Conservation (phyloP, 2,113 vertebrate species). For the Ariopsis seemanni region DNA sequence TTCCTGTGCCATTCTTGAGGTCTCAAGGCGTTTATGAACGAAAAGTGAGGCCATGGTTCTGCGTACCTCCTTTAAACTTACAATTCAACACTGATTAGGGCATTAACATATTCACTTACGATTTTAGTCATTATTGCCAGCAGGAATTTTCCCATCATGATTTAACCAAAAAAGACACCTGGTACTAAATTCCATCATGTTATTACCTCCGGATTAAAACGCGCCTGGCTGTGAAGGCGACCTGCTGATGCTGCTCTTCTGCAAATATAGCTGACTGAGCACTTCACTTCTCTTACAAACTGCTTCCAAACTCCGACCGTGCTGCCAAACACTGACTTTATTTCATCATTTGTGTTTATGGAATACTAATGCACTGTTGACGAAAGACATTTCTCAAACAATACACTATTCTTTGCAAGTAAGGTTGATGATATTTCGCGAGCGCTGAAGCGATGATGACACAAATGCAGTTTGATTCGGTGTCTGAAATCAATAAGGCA, state of each 20-base stretch:
- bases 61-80: too few relatives aligned
- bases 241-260: not conserved
- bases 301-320: not conserved
- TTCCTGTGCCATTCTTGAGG: too few relatives aligned
- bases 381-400: not conserved
- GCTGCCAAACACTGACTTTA: not conserved
- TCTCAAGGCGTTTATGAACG: too few relatives aligned
- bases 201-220: not conserved
- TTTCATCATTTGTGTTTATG: not conserved
- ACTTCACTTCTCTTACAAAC: not conserved
- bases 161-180: not conserved
- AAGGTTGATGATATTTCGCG: not conserved
- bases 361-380: slow-evolving; percentile 1
- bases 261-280: not conserved
- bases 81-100: not conserved
- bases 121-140: not conserved
- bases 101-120: not conserved
- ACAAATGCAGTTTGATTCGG: not conserved
- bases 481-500: not conserved
- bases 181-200: not conserved
- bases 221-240: not conserved
- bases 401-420: too few relatives aligned
- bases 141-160: not conserved
- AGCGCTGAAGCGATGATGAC: not conserved
- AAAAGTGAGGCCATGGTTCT: too few relatives aligned